A percentile compares a stretch with the other conserved stretches of the same genome.
Conservation (phyloP, 2,797 vertebrate species). For the Rallus crepitans region DNA sequence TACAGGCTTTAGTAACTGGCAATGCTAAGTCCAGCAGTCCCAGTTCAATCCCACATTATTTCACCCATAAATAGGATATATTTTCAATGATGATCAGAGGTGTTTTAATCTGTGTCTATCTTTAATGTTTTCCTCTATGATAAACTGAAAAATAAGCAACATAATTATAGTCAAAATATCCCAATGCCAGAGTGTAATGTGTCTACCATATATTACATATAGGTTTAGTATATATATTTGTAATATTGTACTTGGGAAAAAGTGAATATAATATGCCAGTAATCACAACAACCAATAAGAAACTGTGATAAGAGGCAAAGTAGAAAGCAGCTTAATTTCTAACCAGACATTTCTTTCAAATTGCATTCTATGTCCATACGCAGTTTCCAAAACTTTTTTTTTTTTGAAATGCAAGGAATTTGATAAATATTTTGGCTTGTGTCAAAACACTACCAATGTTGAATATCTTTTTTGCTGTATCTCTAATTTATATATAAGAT, state of each 20-base stretch:
- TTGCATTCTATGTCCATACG: background rate
- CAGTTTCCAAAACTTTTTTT: background rate
- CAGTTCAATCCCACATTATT: background rate
- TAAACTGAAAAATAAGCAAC: background rate
- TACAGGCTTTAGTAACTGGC: background rate
- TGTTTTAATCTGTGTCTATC: background rate
- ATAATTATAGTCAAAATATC: background rate
- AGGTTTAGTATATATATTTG: background rate
- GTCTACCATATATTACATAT: background rate
- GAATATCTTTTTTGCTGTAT: background rate
- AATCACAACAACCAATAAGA: background rate
- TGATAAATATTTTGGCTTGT: background rate
- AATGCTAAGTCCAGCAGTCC: rapidly evolving
- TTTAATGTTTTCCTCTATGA: background rate
- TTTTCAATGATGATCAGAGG: background rate
- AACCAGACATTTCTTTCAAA: background rate
- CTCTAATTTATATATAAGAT: background rate
- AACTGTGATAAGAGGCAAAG: background rate
- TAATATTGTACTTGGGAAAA: background rate
- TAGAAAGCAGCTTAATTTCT: background rate
- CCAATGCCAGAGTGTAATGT: background rate
- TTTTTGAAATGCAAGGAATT: background rate
- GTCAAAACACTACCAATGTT: background rate
- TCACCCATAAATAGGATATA: background rate
- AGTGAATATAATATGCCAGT: background rate